These are phyloP conservation scores for Arvicanthis niloticus DNA, from an alignment of 2,113 vertebrate species.

Conservation along the genomic window DNA sequence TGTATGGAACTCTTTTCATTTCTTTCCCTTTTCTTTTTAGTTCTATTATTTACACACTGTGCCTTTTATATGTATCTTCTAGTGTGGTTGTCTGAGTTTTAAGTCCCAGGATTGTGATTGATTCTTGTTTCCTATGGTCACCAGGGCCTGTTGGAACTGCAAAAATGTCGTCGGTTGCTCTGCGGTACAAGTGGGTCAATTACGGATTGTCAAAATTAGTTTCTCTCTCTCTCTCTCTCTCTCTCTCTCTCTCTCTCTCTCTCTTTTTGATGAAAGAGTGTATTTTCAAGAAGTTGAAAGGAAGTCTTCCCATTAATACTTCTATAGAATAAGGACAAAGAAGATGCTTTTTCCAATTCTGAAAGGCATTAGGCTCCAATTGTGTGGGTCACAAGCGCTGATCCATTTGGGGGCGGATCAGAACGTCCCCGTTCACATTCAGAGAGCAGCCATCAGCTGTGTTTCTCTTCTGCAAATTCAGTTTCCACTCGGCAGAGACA, in stretches of 20 bases:
- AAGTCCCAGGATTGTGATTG: neutral
- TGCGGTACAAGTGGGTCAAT: neutral
- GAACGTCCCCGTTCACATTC: neutral
- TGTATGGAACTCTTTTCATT: neutral
- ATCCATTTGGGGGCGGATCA: neutral
- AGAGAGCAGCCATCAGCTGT: constrained; percentile 1
- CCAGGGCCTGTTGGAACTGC: neutral
- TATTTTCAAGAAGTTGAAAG: neutral
- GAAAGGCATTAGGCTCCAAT: constrained; percentile 58
- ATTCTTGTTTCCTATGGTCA: neutral
- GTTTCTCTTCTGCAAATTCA: constrained; percentile 34
- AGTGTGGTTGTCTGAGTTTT: neutral
- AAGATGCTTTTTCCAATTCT: constrained; percentile 41
- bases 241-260: too few species aligned
- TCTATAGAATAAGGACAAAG: constrained; percentile 6
- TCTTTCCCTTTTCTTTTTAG: neutral
- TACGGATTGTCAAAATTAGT: constrained; percentile 1
- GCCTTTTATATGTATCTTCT: neutral
- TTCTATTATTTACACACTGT: neutral
- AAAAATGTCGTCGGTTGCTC: neutral
- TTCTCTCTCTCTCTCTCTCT: neutral
- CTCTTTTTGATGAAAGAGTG: neutral
- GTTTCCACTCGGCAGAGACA: constrained; percentile 33
- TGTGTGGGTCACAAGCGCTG: constrained; percentile 59
- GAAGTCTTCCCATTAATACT: constrained; percentile 28